Base-by-base conservation (phyloP, 2,888 invertebrate species). In the Eulithis testata region DNA sequence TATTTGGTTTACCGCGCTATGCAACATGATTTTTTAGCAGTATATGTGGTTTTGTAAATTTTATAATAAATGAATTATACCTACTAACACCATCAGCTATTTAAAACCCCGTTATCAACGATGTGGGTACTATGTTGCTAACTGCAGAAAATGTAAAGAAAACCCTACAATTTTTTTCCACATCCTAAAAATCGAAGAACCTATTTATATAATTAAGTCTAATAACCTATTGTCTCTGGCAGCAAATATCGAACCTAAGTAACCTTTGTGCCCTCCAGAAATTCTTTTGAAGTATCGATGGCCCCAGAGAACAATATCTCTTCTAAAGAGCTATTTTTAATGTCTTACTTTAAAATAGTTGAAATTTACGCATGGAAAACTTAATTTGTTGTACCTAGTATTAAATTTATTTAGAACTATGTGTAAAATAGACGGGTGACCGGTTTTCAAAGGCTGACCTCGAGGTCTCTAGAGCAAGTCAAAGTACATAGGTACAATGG, bases 291-390 rank as follows among this genome's bases (percentile, higher is more conserved):
- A 78, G 76, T 74, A 76, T 77, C 73, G 73, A 76, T 75, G 76
- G 76, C 74, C 71, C 66, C 73, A 76, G 76, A 56, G 52, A 76
- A 74, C 76, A 75, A 78, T 80, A 78, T 76, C 73, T 78, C 74
- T 81, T 49, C 77, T 73, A 74, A 80, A 79, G 75, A 79, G 69
- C 76, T 83, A 81, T 84, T 85, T 5, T 77, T 82, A 76, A 79
- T 78, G 76, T 79, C 77, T 68, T 62, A 65, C 62, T 66, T 68
- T 66, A 64, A 66, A 67, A 51, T 68, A 49, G 47, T 43, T 63
- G 53, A 52, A 66, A 49, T 61, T 57, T 49, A 58, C 59, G 53
- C 51, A 65, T 47, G 55, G 57, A 65, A 57, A 53, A 43, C 60
- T 40, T 40, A 40, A 40, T 40, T 11, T 8, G 40, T 11, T 40